Base-by-base conservation (phyloP, 1,140 invertebrate species). In the Latrodectus geometricus region DNA sequence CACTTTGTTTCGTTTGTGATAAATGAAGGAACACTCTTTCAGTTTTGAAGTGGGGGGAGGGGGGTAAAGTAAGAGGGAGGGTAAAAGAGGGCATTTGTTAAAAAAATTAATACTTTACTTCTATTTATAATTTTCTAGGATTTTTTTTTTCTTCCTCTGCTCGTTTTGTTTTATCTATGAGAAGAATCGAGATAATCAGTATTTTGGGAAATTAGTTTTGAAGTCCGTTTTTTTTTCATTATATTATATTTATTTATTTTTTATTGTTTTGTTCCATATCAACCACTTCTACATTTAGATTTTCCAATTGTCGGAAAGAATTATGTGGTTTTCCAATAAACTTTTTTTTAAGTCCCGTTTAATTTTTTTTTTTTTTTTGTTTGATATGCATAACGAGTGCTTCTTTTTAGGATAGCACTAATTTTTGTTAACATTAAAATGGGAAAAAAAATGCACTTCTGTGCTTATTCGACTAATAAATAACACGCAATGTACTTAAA, bases 1-100 rank as follows among this genome's bases (percentile, higher is more conserved):
- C 83, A 86, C 56, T 86, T 86, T 86, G 83, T 86, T 86, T 86
- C 75, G 83, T 54, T 69, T 78, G 77, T 86, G 83, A 86, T 86
- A 86, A 78, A 86, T 86, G 83, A 78, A 79, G 66, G 75, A 72
- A 72, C 70, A 61, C 50, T 72, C 83, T 86, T 78, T 86, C 76
- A 77, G 61, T 68, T 61, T 21, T 77, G 74, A 72, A 86, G 74
- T 70, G 73, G 82, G 82, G 35, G 35, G 74, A 56, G 73, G 82
- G 82, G 35, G 35, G 35, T 35, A 35, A 35, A 35, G 35, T 35
- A 35, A 35, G 35, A 35, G 35, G 35, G 35, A 35, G 35, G 35
- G 35, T 35, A 35, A 35, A 72, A 86, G 74, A 56, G 73, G 82
- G 82, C 70, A 73, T 35, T 12, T 11, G 17, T 14, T 14, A 75